These are phyloP conservation scores for Eublepharis macularius DNA, from an alignment of 2,113 vertebrate species.

Conservation along the genomic window DNA sequence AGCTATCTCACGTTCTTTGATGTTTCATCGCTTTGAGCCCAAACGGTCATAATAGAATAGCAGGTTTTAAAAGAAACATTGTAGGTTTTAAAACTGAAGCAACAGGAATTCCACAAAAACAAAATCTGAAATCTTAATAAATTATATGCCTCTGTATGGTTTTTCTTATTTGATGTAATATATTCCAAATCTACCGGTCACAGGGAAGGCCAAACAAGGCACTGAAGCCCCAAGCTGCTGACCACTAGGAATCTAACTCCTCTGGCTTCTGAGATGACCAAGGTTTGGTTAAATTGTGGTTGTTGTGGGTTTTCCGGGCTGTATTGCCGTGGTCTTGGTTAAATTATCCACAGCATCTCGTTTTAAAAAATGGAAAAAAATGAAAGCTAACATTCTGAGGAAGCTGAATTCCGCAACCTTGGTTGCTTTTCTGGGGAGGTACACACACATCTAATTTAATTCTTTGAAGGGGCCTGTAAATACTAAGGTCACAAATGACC, in stretches of 20 bases:
- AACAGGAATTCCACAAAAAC: not conserved
- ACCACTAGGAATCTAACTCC: not conserved
- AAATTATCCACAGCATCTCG: not conserved
- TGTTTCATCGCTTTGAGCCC: slow-evolving; percentile 38
- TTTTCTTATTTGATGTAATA: not conserved
- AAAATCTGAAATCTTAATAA: not conserved
- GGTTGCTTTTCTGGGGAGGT: not conserved
- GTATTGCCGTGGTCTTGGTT: too few relatives aligned
- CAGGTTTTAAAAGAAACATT: slow-evolving; percentile 1
- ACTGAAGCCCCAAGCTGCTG: not conserved
- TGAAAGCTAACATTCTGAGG: not conserved
- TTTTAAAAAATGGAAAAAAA: not conserved
- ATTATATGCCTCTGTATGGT: not conserved
- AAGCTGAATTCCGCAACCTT: not conserved
- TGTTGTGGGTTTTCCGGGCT: too few relatives aligned
- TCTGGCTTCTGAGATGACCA: not conserved
- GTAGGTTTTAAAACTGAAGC: not conserved
- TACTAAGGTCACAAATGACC: slow-evolving; percentile 18
- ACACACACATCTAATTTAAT: not conserved
- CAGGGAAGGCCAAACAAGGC: not conserved
- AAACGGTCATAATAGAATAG: slow-evolving; percentile 45
- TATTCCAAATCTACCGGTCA: not conserved
- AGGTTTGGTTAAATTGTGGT: too few relatives aligned
- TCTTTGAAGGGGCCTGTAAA: slow-evolving; percentile 29
- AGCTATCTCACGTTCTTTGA: not conserved